Base-by-base conservation (phyloP, 2,888 invertebrate species). In the Noctuana brunneofusca region DNA sequence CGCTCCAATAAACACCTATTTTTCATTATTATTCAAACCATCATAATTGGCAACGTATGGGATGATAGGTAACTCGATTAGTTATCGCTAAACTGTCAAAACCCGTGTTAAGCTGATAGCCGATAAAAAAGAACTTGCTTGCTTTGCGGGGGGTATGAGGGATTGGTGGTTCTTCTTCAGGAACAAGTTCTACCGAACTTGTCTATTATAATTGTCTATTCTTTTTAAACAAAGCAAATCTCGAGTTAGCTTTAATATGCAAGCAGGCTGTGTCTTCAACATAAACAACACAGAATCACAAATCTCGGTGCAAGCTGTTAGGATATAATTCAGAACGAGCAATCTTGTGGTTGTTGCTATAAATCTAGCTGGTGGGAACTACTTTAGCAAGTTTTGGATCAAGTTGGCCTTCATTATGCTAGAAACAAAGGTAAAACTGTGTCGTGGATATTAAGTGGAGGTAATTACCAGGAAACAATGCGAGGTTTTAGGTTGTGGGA, bases 341-440 rank as follows among this genome's bases (percentile, higher is more conserved):
- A 30, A 57, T 60, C 60, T 60, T 53, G 60, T 35, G 53, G 53
- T 60, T 55, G 65, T 55, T 64, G 50, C 64, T 55, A 67, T 65
- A 67, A 65, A 65, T 64, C 58, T 48, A 48, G 41, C 53, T 58
- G 30, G 52, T 18, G 62, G 43, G 56, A 68, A 65, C 67, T 62
- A 63, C 60, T 60, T 62, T 53, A 50, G 50, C 43, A 46, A 63
- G 56, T 64, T 57, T 64, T 63, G 58, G 50, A 63, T 50, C 11
- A 64, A 66, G 63, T 60, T 66, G 18, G 32, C 43, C 18, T 43
- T 30, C 24, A 35, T 60, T 53, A 54, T 24, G 43, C 43, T 43
- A 22, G 46, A 52, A 52, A 56, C 46, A 56, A 46, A 27, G 46
- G 56, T 46, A 27, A 56, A 52, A 32, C 30, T 46, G 32, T 43